Base-by-base conservation (phyloP, 2,797 vertebrate species). In the Columba guinea region DNA sequence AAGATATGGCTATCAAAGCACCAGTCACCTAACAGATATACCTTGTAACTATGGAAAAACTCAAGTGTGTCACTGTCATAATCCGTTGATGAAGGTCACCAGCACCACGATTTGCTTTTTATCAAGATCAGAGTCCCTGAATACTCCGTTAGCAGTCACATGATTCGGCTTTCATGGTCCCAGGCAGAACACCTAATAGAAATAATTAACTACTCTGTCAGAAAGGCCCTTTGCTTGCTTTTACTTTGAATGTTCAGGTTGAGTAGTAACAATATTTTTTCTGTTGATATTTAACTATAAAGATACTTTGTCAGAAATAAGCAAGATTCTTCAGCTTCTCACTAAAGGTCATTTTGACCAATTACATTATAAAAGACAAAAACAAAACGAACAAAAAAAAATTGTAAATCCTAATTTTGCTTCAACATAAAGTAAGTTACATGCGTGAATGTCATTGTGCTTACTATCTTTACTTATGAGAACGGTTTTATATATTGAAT, bases 331-430 rank as follows among this genome's bases (percentile, higher is more conserved):
- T 93, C 63, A 91, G 48, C 58, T 77, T 93, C 70, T 92, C 2
- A 1, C 13, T 67, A 84, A 92, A 93, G 69, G 69, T 96, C 32
- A 68, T 95, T 97, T 94, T 92, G 89, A 96, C 82, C 63, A 93
- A 91, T 81, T 79, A 86, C 5, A 7, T 63, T 88, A 51, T 77
- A 11, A 37, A 37, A 11, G 64, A 80, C 71, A 8, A 82, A 58
- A 48, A 35, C 35, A 37, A 21, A 48, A 85, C 74, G 51, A 6
- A 28, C 77, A 68, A 80, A 75, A 9, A 82, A 58, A 65, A 27
- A 55, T n/a, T 95, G 51, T 24, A 89, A 94, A 92, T 87, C 58
- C 19, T 87, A 95, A 89, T 23, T 89, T 23, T 73, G 55, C 62
- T 91, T 96, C 77, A 62, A 88, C 62, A 92, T 85, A 95, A 95